Evolutionary conservation across 1,140 invertebrate genomes (phyloP).

Genomic region (Euura lappo): DNA sequence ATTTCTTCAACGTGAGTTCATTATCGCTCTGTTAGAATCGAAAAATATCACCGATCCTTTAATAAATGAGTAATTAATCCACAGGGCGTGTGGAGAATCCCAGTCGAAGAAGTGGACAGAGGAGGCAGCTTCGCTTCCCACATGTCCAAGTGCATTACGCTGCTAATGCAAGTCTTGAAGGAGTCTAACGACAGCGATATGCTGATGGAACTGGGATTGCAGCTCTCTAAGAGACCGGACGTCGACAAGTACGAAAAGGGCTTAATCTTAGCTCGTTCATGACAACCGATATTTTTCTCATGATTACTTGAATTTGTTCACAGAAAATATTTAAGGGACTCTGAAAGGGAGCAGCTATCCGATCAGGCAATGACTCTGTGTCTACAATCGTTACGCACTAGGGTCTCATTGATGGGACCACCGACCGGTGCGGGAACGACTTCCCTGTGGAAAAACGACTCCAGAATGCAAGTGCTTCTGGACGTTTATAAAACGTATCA

Average conservation of each 20-base stretch:
- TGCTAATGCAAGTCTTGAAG: constrained; percentile 82
- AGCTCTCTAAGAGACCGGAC: constrained; percentile 81
- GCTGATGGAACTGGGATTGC: constrained; percentile 80
- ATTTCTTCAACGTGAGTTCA: constrained; percentile 86
- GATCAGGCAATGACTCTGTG: constrained; percentile 76
- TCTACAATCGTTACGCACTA: constrained; percentile 65
- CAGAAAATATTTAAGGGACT: constrained; percentile 81
- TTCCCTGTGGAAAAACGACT: constrained; percentile 35
- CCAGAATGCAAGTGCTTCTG: constrained; percentile 58
- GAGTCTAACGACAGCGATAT: constrained; percentile 81
- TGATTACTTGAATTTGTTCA: constrained; percentile 30
- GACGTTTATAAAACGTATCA: constrained; percentile 70
- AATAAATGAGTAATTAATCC: constrained; percentile 28
- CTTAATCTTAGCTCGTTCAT: constrained; percentile 5
- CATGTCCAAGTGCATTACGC: constrained; percentile 82
- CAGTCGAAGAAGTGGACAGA: constrained; percentile 87
- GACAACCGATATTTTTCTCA: constrained; percentile 24
- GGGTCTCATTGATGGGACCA: constrained; percentile 48
- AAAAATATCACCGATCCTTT: background rate
- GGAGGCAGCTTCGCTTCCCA: constrained; percentile 91
- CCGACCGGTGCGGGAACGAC: constrained; percentile 30
- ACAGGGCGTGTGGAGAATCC: constrained; percentile 90
- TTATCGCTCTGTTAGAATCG: background rate
- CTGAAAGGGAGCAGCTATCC: constrained; percentile 77
- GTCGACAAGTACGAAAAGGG: constrained; percentile 71